Evolutionary conservation across 2,888 invertebrate species (phyloP), one percentile per base, ranked within the genome.

Genomic region (Ptychoptera contaminata): DNA sequence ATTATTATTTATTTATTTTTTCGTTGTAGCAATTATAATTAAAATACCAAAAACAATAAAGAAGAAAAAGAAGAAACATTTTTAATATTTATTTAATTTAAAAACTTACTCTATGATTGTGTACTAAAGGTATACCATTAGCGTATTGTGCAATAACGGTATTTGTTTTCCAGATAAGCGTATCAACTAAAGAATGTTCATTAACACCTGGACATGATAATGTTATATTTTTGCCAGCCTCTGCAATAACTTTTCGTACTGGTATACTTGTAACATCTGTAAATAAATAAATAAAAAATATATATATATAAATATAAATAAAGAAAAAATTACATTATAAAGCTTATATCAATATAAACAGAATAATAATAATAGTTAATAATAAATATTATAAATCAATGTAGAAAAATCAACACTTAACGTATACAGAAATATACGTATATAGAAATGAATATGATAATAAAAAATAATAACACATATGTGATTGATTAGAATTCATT

Each of bases 141-240:
- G 64, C 62, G 54, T 64, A 66, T 55, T 66, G 63, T 42, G 65
- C 65, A 56, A 66, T 65, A 50, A 63, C 64, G 42, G 47, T 47
- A 34, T 49, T 47, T 44, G 65, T 65, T 55, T 64, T 66, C 79
- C 79, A 79, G 58, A 76, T 76, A 53, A 79, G 62, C 52, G 71
- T 72, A 57, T 72, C 68, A 53, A 79, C 73, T 54, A 79, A 60
- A 35, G 77, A 75, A 53, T 74, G 73, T 61, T 78, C 77, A 54
- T 72, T 76, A 49, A 78, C 76, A 36, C 79, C 79, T 32, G 78
- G 79, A 64, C 79, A 79, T 47, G 72, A 67, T 53, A 79, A 63
- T 48, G 77, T 75, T 51, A 76, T 71, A 63, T 79, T 79, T 54
- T 71, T 71, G 44, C 77, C 77, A 38, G 79, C 77, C 56, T 76